These are phyloP conservation scores for Platycnemis pennipes DNA, from an alignment of 2,888 invertebrate genomes.

Conservation along the genomic window DNA sequence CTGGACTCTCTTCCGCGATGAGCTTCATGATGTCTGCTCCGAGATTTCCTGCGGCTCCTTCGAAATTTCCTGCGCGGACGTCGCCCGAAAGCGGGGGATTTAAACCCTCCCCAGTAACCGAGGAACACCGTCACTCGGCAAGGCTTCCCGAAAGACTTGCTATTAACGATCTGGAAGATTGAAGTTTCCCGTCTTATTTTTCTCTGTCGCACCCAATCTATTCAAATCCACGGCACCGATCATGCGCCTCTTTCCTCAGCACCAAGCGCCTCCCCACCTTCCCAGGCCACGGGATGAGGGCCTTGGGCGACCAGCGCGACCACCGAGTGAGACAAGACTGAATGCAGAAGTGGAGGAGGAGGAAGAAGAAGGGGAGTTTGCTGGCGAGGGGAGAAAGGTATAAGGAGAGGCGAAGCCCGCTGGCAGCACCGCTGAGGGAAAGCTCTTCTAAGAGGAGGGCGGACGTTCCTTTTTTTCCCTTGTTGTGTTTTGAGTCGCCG, in stretches of 20 bases:
- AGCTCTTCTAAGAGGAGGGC: not conserved
- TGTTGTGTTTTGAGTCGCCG: not conserved
- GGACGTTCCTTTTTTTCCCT: not conserved
- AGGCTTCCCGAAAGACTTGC: too few relatives aligned
- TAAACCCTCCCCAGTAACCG: too few relatives aligned
- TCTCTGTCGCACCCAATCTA: too few relatives aligned
- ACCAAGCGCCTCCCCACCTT: not conserved
- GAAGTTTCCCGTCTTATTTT: too few relatives aligned
- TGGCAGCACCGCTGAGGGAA: not conserved
- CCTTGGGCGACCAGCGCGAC: not conserved
- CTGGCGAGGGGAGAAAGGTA: not conserved
- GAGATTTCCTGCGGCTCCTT: not conserved
- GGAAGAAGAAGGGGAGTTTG: not conserved
- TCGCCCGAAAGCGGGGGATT: not conserved
- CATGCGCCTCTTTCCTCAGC: not conserved
- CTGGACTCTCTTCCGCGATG: conserved; percentile 58
- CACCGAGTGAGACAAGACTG: conserved; percentile 48
- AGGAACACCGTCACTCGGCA: too few relatives aligned
- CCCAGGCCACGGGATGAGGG: not conserved
- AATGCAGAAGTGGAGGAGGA: conserved; percentile 27
- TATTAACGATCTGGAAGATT: not conserved
- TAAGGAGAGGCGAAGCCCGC: not conserved
- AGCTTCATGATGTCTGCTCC: conserved; percentile 37
- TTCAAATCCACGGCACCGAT: not conserved
- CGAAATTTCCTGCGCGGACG: not conserved